A percentile compares a stretch with the other conserved stretches of the same genome.
phyloP scores from a whole-genome alignment of 2,888 invertebrate genomes.

The Cabera pusaria region DNA sequence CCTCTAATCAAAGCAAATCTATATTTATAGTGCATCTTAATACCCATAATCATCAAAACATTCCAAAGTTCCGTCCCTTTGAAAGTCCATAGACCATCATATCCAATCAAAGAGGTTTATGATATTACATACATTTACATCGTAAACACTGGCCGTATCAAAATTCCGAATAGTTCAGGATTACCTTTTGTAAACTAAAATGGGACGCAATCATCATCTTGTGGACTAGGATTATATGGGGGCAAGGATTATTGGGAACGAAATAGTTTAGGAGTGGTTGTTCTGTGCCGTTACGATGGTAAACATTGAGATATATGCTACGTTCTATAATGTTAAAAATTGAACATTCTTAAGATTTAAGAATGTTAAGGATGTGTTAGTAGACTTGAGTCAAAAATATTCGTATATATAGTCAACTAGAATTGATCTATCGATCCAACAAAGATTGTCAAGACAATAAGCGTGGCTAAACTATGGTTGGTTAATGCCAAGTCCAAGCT shows the following conservation, averaged over 20 bases:
- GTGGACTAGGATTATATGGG: conserved; percentile 72
- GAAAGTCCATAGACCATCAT: conserved; percentile 51
- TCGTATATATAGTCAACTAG: too few relatives aligned
- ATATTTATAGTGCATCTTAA: conserved; percentile 32
- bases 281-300: background rate
- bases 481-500: too few relatives aligned
- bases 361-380: too few relatives aligned
- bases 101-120: conserved; percentile 80
- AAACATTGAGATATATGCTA: too few relatives aligned
- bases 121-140: conserved; percentile 81
- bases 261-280: conserved; percentile 3
- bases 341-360: too few relatives aligned
- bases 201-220: conserved; percentile 81
- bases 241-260: conserved; percentile 42
- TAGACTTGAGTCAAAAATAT: too few relatives aligned
- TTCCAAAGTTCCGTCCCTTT: conserved; percentile 43
- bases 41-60: conserved; percentile 31
- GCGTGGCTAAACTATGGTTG: too few relatives aligned
- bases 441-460: too few relatives aligned
- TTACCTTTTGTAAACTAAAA: conserved; percentile 83
- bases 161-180: conserved; percentile 79
- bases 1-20: conserved; percentile 24
- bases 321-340: too few relatives aligned
- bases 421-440: too few relatives aligned
- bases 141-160: conserved; percentile 71